Conservation (phyloP, 2,888 invertebrate species). For the Zonitis immaculata region DNA sequence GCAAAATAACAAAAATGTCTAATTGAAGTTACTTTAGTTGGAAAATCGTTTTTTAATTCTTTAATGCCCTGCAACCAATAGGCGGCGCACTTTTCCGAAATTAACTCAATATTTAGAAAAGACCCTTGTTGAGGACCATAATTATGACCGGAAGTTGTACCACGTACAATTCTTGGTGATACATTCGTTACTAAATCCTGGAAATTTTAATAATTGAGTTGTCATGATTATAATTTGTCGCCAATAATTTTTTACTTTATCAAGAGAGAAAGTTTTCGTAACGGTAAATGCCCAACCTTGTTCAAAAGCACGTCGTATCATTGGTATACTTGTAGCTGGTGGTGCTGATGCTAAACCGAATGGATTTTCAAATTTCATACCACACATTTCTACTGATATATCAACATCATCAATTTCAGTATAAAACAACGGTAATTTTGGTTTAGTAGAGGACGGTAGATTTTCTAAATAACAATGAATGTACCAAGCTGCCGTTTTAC, state of each 20-base stretch:
- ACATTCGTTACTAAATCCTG: constrained; percentile 94
- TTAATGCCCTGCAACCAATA: constrained; percentile 89
- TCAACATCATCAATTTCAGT: constrained; percentile 93
- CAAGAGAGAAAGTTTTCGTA: constrained; percentile 92
- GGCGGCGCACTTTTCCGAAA: constrained; percentile 91
- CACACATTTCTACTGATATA: constrained; percentile 88
- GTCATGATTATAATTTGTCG: too few species aligned
- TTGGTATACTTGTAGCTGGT: constrained; percentile 88
- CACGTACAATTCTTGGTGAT: constrained; percentile 93
- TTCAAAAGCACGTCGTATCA: constrained; percentile 93
- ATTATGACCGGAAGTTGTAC: constrained; percentile 84
- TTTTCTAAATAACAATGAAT: constrained; percentile 90
- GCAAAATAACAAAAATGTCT: too few species aligned
- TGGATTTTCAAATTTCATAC: constrained; percentile 91
- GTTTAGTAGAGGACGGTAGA: constrained; percentile 57
- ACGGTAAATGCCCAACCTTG: constrained; percentile 98
- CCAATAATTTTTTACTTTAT: constrained; percentile 88
- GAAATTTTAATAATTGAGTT: too few species aligned
- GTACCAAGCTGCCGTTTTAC: constrained; percentile 94
- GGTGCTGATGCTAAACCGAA: constrained; percentile 97
- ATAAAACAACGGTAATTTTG: constrained; percentile 85
- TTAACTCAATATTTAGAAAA: constrained; percentile 96
- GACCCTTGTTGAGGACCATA: constrained; percentile 96
- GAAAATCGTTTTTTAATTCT: constrained; percentile 90
- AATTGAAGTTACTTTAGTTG: constrained; percentile 66